phyloP scores from a whole-genome alignment of 1,140 invertebrate genomes.

The Trissolcus basalis region DNA sequence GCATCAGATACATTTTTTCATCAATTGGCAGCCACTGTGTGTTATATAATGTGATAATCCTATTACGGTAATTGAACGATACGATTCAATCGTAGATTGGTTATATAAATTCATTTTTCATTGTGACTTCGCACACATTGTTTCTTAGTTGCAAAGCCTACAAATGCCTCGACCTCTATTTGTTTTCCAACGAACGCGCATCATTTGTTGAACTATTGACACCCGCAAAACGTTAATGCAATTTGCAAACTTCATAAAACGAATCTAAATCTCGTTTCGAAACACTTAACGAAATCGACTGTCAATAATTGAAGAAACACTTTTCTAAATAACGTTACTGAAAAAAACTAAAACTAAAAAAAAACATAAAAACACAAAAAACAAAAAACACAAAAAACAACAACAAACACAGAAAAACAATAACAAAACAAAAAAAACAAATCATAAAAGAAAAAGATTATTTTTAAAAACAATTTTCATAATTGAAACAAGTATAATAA shows the following conservation, averaged over 20 bases:
- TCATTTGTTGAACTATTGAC: constrained; percentile 42
- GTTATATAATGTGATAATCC: constrained; percentile 26
- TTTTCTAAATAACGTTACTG: no score
- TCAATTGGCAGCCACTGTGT: neutral
- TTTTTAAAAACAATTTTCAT: no score
- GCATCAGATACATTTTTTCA: neutral
- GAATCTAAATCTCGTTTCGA: constrained; percentile 11
- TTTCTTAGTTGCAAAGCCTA: constrained; percentile 39
- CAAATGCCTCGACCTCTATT: constrained; percentile 49
- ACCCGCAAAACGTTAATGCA: constrained; percentile 35
- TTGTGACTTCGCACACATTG: constrained; percentile 16
- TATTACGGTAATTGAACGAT: constrained; percentile 15
- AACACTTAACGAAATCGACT: constrained; percentile 6
- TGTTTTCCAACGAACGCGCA: constrained; percentile 35
- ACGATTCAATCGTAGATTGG: constrained; percentile 16
- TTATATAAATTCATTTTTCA: constrained; percentile 35
- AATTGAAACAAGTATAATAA: no score
- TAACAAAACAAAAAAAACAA: no score
- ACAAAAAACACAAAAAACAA: no score
- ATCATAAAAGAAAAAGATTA: no score
- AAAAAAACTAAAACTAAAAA: no score
- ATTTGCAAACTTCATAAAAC: constrained; percentile 41
- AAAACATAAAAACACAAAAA: neutral
- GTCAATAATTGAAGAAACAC: no score
- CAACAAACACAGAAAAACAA: no score